Percentiles rank a stretch among this genome's conserved stretches.
phyloP scores from a whole-genome alignment of 1,140 invertebrate genomes.

The Bicyclus anynana region DNA sequence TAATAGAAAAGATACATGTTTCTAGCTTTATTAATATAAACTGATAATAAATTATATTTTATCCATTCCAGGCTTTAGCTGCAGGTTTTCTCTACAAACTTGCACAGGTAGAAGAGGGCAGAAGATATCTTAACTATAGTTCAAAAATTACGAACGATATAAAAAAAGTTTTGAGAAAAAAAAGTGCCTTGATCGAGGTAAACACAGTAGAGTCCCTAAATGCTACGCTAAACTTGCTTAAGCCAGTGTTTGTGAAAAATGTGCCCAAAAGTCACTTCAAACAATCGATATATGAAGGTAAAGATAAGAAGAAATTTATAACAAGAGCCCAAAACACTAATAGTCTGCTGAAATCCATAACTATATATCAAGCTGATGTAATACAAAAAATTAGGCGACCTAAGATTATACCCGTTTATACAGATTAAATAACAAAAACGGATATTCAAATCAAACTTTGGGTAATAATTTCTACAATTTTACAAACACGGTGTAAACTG shows the following conservation, averaged over 20 bases:
- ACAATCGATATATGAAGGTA: constrained; percentile 55
- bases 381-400: constrained; percentile 28
- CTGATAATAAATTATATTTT: constrained; percentile 22
- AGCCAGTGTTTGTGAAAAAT: constrained; percentile 38
- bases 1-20: no score
- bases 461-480: no score
- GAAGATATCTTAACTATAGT: constrained; percentile 56
- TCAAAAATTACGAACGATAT: constrained; percentile 58
- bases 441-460: no score
- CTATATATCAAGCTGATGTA: constrained; percentile 18
- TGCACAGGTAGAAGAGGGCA: constrained; percentile 51
- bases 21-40: no score
- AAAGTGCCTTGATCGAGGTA: constrained; percentile 33
- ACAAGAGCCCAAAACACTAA: constrained; percentile 35
- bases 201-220: constrained; percentile 45
- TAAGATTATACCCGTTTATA: constrained; percentile 36
- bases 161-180: constrained; percentile 51
- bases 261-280: constrained; percentile 37
- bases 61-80: constrained; percentile 45
- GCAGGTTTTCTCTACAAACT: constrained; percentile 47
- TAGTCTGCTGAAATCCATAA: constrained; percentile 25
- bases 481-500: no score
- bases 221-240: constrained; percentile 39
- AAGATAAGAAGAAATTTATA: constrained; percentile 42
- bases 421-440: constrained; percentile 12